Conservation (phyloP, 2,113 vertebrate genomes). For the Hylia prasina region DNA sequence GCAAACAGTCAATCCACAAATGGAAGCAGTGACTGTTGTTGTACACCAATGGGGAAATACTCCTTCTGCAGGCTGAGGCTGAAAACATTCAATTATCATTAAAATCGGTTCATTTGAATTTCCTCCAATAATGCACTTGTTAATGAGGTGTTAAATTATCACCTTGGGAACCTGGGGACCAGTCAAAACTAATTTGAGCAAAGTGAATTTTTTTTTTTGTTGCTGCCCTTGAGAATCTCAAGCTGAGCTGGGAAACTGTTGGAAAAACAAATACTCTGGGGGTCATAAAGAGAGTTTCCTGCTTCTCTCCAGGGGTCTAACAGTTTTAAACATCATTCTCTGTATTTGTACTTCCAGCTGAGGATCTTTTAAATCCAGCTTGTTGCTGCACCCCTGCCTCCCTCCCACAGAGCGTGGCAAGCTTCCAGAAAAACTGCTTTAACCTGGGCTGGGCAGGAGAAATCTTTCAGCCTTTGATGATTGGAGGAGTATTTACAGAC, state of each 20-base stretch:
- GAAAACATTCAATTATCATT: conserved; percentile 63
- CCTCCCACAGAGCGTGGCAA: not conserved
- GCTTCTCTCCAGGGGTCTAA: conserved; percentile 43
- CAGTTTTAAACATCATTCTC: conserved; percentile 51
- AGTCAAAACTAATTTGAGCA: conserved; percentile 63
- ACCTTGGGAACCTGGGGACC: conserved; percentile 49
- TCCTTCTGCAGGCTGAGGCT: not conserved
- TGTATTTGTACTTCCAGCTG: conserved; percentile 45
- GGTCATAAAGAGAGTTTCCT: conserved; percentile 59
- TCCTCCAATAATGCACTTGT: conserved; percentile 61
- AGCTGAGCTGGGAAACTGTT: conserved; percentile 51
- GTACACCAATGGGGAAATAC: not conserved
- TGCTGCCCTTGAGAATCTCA: conserved; percentile 38
- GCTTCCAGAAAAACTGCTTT: conserved; percentile 29
- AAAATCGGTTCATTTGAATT: conserved; percentile 60
- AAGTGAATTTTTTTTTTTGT: conserved; percentile 23
- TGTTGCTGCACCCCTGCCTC: not conserved
- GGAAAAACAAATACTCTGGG: conserved; percentile 61
- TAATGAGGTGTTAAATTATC: conserved; percentile 73
- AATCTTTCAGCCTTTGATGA: not conserved
- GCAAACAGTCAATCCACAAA: not conserved
- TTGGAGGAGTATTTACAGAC: conserved; percentile 30
- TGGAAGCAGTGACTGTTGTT: not conserved
- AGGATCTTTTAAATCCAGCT: conserved; percentile 39
- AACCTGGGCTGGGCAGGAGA: not conserved